Conservation (phyloP, 2,797 vertebrate species). For the Poliocrania exsul region DNA sequence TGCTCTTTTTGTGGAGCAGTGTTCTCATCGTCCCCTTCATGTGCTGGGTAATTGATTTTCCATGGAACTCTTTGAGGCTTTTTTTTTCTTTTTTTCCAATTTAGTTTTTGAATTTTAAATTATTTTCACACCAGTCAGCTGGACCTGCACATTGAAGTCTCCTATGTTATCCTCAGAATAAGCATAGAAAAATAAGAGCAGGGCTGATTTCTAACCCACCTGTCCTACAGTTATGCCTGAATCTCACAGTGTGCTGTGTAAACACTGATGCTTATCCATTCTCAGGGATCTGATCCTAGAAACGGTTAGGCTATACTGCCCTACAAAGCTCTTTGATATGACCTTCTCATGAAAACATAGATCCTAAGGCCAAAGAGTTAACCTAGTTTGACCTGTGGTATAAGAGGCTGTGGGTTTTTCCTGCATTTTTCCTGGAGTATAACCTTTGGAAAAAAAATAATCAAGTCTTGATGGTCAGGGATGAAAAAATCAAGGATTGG, state of each 20-base stretch:
- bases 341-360: neutral
- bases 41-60: slow-evolving; percentile 47
- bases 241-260: neutral
- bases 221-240: neutral
- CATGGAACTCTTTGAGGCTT: neutral
- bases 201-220: neutral
- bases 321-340: neutral
- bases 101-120: slow-evolving; percentile 46
- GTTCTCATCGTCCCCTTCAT: neutral
- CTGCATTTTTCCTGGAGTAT: neutral
- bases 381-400: neutral
- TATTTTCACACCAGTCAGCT: neutral
- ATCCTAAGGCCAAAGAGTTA: neutral
- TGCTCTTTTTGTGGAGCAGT: neutral
- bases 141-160: neutral
- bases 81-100: neutral
- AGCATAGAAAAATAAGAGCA: neutral
- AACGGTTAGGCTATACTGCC: neutral
- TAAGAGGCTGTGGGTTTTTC: neutral
- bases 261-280: neutral
- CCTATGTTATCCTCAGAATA: neutral
- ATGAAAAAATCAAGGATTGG: neutral
- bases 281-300: neutral
- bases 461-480: neutral
- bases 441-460: accelerated